These are phyloP conservation scores for Prunella fulvescens DNA, from an alignment of 2,113 vertebrate genomes.

Conservation along the genomic window DNA sequence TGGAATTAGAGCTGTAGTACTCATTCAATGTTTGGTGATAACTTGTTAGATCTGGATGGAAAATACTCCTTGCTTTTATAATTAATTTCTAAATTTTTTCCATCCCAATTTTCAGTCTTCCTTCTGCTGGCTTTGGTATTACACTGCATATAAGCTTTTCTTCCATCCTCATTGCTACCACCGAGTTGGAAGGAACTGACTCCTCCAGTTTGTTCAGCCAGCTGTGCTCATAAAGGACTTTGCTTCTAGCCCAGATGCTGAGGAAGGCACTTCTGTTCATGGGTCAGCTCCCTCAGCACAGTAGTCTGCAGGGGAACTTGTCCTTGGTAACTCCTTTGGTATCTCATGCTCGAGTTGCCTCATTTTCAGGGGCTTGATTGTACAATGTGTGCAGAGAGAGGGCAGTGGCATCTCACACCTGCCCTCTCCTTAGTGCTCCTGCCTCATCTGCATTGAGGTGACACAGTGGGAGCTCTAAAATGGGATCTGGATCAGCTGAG, in stretches of 20 bases:
- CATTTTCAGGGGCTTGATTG: not conserved
- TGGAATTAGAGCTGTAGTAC: not conserved
- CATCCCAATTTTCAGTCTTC: not conserved
- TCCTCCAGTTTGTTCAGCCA: not conserved
- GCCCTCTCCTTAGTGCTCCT: not conserved
- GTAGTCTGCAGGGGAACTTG: not conserved
- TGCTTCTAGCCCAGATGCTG: not conserved
- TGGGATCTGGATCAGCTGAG: not conserved
- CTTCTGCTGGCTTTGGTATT: not conserved
- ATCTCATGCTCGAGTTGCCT: not conserved
- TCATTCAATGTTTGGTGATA: not conserved
- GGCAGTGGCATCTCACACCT: not conserved
- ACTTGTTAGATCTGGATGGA: not conserved
- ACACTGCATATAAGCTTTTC: not conserved
- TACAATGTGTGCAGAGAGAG: not conserved
- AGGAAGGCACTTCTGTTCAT: not conserved
- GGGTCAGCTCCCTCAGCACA: not conserved
- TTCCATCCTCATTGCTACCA: not conserved
- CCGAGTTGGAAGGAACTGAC: not conserved
- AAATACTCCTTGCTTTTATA: not conserved
- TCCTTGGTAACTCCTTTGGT: not conserved
- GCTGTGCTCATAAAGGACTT: not conserved
- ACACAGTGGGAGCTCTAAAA: not conserved
- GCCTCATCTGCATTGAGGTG: rapidly evolving
- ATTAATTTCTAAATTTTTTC: not conserved